Evolutionary conservation across 1,140 invertebrate species (phyloP), one percentile per base, ranked within the genome.

Genomic region (Trissolcus basalis): DNA sequence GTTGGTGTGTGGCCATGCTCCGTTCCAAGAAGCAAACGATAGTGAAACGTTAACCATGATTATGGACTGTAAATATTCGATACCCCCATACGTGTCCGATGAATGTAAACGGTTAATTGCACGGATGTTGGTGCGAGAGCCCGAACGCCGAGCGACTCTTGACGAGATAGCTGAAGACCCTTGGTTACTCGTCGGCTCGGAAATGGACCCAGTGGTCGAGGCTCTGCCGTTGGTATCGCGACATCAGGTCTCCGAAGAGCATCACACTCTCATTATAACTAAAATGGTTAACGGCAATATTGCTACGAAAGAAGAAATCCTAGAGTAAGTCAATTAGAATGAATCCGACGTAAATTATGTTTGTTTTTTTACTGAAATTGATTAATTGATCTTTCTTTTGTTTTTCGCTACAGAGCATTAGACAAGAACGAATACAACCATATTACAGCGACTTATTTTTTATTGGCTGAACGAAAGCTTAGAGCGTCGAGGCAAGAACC

Each of bases 21-120:
- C 98, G 11, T 99, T 99, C 87, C 97, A 99, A 89, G 98, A 99
- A 90, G 97, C 97, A 15, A 99, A 99, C 89, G 98, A 99, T 86
- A 98, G 96, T 82, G 98, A 99, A 91, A 99, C 98, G 0, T 89
- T 99, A 11, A 99, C 97, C 1, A 99, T 98, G 96, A 99, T 99
- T 71, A 98, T 99, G 95, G 98, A 99, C 86, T 99, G 97, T 90
- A 98, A 98, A 91, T 99, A 99, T 85, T 94, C 94, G 49, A 94
- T 99, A 80, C 97, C 98, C 56, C 84, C 91, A 19, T 94, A 97
- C 86, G 93, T 99, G 19, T 96, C 96, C n/a, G 89, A 91, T 14
- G 91, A 92, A 60, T 99, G 97, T 87, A 93, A 93, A 89, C 92
- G 91, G 80, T 89, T 99, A 58, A 99, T 99, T 81, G 92, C 92